Conservation (phyloP, 2,113 vertebrate genomes). For the Dryoscopus gambensis region DNA sequence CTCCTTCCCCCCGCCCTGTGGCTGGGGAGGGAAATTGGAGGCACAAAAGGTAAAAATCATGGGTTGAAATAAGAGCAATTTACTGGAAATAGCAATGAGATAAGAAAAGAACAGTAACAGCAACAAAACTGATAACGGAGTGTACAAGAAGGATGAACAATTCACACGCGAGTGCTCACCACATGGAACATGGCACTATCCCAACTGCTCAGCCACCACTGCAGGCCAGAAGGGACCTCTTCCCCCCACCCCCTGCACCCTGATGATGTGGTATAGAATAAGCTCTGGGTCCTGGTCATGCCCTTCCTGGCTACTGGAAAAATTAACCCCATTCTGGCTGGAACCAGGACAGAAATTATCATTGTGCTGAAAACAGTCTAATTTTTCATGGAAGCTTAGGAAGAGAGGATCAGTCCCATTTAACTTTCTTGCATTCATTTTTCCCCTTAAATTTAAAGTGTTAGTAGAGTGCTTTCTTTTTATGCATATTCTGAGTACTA, state of each 20-base stretch:
- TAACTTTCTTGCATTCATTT: background rate
- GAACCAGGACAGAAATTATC: background rate
- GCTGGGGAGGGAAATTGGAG: background rate
- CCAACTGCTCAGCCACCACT: fast-evolving
- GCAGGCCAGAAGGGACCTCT: background rate
- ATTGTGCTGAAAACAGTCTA: background rate
- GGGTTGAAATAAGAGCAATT: background rate
- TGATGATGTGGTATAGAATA: background rate
- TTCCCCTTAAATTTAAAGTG: background rate
- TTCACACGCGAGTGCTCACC: fast-evolving
- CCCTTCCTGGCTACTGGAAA: background rate
- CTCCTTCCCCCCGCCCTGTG: no score
- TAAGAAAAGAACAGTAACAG: background rate
- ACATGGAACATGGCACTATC: background rate
- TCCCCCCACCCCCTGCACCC: background rate
- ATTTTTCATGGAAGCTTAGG: background rate
- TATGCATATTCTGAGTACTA: background rate
- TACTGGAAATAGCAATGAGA: background rate
- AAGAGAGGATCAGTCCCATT: background rate
- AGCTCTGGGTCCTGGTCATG: background rate
- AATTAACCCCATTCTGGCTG: background rate
- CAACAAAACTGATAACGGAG: background rate
- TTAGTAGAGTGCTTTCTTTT: background rate
- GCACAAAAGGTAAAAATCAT: background rate
- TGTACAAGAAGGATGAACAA: background rate